phyloP scores from a whole-genome alignment of 92 coral and sea anemone genomes.

The Chrysogorgia sp. region DNA sequence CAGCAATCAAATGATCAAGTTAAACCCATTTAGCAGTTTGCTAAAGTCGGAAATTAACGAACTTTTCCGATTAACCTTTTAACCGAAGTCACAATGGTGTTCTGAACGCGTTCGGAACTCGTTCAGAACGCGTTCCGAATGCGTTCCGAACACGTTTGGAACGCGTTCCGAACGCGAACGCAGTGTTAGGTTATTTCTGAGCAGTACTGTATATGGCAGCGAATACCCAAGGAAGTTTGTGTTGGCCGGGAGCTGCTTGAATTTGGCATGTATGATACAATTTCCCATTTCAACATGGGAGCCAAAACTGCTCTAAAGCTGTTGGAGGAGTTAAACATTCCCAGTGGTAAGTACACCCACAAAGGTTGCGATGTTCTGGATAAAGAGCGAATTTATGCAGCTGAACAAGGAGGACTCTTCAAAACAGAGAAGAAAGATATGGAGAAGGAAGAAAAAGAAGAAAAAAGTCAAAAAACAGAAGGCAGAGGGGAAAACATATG shows the following conservation, averaged over 20 bases:
- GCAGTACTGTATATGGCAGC: too few relatives aligned
- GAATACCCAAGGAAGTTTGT: constrained; percentile 51
- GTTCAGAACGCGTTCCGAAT: too few relatives aligned
- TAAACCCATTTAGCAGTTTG: too few relatives aligned
- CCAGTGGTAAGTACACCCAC: constrained; percentile 62
- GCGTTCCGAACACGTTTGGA: too few relatives aligned
- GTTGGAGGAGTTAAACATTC: constrained; percentile 55
- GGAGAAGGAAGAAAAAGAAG: constrained; percentile 49
- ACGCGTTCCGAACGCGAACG: too few relatives aligned
- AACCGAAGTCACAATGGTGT: too few relatives aligned
- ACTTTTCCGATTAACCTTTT: too few relatives aligned
- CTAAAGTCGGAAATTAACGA: too few relatives aligned
- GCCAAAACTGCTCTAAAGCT: constrained; percentile 49
- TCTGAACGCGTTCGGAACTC: too few relatives aligned
- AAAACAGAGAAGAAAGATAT: constrained; percentile 62
- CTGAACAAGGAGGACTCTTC: constrained; percentile 47
- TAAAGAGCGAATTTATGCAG: constrained; percentile 38
- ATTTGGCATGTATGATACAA: constrained; percentile 65
- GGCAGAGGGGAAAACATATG: constrained; percentile 1
- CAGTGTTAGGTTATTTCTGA: too few relatives aligned
- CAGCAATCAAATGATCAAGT: too few relatives aligned
- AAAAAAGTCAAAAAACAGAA: neutral
- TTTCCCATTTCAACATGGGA: constrained; percentile 63
- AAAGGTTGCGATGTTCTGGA: constrained; percentile 50
- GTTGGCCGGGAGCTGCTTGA: constrained; percentile 58